Evolutionary conservation across 2,797 vertebrate species (phyloP).

Genomic region (Triplophysa yarkandensis): DNA sequence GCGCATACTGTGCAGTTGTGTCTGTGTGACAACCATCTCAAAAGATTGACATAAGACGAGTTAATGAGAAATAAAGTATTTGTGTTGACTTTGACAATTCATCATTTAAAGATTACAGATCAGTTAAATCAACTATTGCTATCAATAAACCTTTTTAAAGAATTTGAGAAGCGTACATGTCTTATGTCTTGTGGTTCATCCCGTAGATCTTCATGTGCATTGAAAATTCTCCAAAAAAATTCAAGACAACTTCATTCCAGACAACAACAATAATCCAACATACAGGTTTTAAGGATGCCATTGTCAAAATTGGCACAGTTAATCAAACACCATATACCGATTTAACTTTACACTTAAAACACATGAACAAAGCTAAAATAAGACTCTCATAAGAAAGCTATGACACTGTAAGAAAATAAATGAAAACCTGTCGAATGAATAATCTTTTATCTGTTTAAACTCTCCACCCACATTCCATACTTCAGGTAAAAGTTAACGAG

Average conservation of each 20-base stretch:
- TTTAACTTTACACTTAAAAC: too few relatives aligned
- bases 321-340: too few relatives aligned
- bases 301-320: too few relatives aligned
- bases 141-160: not conserved
- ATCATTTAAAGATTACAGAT: not conserved
- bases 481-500: not conserved
- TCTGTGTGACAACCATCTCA: too few relatives aligned
- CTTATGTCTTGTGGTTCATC: not conserved
- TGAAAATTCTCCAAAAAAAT: not conserved
- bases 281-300: not conserved
- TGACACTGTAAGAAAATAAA: not conserved
- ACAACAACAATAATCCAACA: not conserved
- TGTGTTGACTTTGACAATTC: too few relatives aligned
- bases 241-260: not conserved
- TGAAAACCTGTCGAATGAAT: not conserved
- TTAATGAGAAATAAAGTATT: not conserved
- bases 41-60: too few relatives aligned
- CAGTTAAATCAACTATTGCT: too few relatives aligned
- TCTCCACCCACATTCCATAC: not conserved
- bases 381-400: too few relatives aligned
- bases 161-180: not conserved
- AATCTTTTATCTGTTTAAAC: not conserved
- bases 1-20: not conserved
- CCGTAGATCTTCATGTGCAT: too few relatives aligned
- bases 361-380: too few relatives aligned